These are phyloP conservation scores for Tethya wilhelma DNA, from an alignment of 37 sponge, comb jelly and placozoan species.

Conservation along the genomic window DNA sequence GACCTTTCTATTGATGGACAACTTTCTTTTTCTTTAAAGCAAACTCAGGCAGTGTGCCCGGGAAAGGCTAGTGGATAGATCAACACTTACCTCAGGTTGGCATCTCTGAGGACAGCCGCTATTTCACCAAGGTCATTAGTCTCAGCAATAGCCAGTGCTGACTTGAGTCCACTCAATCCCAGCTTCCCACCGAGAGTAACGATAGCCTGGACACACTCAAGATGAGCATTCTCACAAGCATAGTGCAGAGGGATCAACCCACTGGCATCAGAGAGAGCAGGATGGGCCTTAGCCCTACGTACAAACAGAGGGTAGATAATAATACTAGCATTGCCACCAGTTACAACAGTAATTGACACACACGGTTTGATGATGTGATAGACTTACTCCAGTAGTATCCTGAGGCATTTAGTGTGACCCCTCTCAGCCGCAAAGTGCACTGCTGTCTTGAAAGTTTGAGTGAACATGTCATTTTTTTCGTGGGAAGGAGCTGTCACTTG, in stretches of 20 bases:
- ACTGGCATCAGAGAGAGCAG: not conserved
- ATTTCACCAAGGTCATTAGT: conserved; percentile 17
- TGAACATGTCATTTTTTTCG: no score
- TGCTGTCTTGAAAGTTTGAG: conserved; percentile 46
- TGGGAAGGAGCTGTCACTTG: no score
- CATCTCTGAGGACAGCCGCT: conserved; percentile 14
- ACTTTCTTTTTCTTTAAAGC: not conserved
- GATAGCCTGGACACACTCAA: conserved; percentile 46
- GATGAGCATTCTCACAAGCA: conserved; percentile 39
- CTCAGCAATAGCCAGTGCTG: conserved; percentile 18
- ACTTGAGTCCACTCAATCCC: conserved; percentile 43
- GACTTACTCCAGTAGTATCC: conserved; percentile 44
- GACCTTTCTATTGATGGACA: not conserved
- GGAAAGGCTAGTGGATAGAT: not conserved
- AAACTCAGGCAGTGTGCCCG: not conserved
- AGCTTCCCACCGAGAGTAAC: conserved; percentile 12
- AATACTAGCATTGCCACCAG: no score
- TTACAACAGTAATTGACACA: not conserved
- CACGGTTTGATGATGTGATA: not conserved
- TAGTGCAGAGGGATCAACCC: conserved; percentile 46
- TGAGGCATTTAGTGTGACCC: conserved; percentile 39
- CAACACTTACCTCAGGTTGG: conserved; percentile 20
- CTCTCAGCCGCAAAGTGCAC: conserved; percentile 42
- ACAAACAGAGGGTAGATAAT: no score
- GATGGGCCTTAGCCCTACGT: conserved; percentile 32